phyloP scores from a whole-genome alignment of 2,113 vertebrate species.

The Heterocephalus glaber region DNA sequence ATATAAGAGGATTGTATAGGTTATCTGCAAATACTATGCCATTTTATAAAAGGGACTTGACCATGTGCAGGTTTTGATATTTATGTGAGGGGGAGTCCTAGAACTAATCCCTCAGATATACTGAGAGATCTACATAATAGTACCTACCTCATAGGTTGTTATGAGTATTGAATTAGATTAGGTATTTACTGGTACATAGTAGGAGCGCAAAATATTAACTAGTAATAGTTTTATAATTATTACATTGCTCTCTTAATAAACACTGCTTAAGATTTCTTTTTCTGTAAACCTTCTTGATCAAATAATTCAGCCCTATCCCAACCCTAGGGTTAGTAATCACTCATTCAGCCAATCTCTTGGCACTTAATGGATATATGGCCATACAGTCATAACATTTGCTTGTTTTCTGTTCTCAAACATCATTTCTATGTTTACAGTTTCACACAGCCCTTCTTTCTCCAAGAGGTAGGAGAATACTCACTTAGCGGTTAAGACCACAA shows the following conservation, averaged over 20 bases:
- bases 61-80: not conserved
- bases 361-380: constrained; percentile 21
- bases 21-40: not conserved
- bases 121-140: not conserved
- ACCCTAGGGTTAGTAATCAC: not conserved
- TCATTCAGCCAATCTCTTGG: constrained; percentile 16
- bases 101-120: not conserved
- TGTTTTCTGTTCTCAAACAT: constrained; percentile 16
- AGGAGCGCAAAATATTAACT: not conserved
- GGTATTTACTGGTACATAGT: not conserved
- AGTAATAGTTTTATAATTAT: not conserved
- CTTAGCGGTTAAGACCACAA: not conserved
- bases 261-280: constrained; percentile 37
- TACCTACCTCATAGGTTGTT: not conserved
- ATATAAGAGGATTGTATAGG: not conserved
- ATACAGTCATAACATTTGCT: not conserved
- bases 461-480: not conserved
- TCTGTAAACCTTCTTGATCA: not conserved
- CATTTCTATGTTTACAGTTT: constrained; percentile 45
- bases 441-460: not conserved
- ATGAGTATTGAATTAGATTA: constrained; percentile 35
- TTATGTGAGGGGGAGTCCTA: not conserved
- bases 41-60: not conserved
- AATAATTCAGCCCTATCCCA: not conserved
- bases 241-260: constrained; percentile 28